phyloP scores from a whole-genome alignment of 2,113 vertebrate genomes.

The Oenanthe oenanthe region DNA sequence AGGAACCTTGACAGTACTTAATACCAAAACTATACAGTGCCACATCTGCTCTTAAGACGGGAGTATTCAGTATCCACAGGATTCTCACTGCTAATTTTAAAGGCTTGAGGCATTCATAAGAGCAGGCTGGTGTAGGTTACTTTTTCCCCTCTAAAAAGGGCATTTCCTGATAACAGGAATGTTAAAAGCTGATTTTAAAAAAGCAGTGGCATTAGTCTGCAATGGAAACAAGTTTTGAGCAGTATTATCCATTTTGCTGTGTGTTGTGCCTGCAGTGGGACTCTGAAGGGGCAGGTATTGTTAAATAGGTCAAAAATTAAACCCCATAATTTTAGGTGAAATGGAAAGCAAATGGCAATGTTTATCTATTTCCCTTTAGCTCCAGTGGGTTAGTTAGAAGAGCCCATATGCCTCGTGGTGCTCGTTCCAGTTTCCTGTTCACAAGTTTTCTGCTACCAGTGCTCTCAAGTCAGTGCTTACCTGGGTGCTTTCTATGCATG shows the following conservation, averaged over 20 bases:
- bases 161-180: background rate
- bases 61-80: constrained; percentile 6
- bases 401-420: background rate
- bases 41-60: constrained; percentile 16
- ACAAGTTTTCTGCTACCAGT: background rate
- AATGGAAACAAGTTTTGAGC: background rate
- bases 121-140: background rate
- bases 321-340: background rate
- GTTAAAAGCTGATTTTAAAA: background rate
- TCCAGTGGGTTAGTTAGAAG: background rate
- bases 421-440: background rate
- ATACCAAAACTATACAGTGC: constrained; percentile 52
- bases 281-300: background rate
- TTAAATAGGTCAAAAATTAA: background rate
- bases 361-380: background rate
- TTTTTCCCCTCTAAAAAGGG: background rate
- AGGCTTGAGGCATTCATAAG: background rate
- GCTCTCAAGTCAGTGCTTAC: background rate
- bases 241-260: background rate
- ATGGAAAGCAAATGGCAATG: background rate
- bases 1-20: constrained; percentile 22
- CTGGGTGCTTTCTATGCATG: rapidly evolving
- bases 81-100: background rate
- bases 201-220: background rate
- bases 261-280: background rate